A percentile compares a stretch with the other conserved stretches of the same genome.
Evolutionary conservation across 1,140 invertebrate species (phyloP).

Genomic region (Rhyacophila brunnea): DNA sequence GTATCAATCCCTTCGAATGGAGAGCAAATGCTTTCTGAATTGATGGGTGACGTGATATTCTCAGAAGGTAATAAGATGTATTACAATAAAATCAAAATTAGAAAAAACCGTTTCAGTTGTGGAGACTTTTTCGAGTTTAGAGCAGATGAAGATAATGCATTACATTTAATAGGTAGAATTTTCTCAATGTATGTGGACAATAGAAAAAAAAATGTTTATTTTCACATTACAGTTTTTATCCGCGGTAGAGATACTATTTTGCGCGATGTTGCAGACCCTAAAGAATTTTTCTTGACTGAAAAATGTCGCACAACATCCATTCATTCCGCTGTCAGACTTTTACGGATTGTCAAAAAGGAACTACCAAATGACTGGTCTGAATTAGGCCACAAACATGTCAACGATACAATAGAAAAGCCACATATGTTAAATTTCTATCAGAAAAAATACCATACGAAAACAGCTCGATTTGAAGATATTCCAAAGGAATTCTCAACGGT

Average conservation of each 20-base stretch:
- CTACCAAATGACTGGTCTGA: neutral
- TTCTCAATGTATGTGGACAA: too few relatives aligned
- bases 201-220: constrained; percentile 41
- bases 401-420: constrained; percentile 54
- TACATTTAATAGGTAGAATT: too few relatives aligned
- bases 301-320: constrained; percentile 69
- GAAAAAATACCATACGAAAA: constrained; percentile 65
- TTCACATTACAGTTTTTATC: constrained; percentile 70
- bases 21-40: too few relatives aligned
- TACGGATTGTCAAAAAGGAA: constrained; percentile 44
- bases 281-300: constrained; percentile 74
- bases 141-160: too few relatives aligned
- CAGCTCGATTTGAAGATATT: constrained; percentile 70
- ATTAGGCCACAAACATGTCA: neutral
- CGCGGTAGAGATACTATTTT: constrained; percentile 75
- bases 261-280: constrained; percentile 74
- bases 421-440: constrained; percentile 62
- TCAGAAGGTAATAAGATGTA: too few relatives aligned
- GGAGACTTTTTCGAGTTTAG: too few relatives aligned
- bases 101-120: too few relatives aligned
- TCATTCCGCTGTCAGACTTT: constrained; percentile 54
- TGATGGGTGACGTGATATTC: too few relatives aligned
- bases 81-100: too few relatives aligned
- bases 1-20: too few relatives aligned
- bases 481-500: constrained; percentile 25